Conservation (phyloP, 2,113 vertebrate species). For the Puntigrus tetrazona region DNA sequence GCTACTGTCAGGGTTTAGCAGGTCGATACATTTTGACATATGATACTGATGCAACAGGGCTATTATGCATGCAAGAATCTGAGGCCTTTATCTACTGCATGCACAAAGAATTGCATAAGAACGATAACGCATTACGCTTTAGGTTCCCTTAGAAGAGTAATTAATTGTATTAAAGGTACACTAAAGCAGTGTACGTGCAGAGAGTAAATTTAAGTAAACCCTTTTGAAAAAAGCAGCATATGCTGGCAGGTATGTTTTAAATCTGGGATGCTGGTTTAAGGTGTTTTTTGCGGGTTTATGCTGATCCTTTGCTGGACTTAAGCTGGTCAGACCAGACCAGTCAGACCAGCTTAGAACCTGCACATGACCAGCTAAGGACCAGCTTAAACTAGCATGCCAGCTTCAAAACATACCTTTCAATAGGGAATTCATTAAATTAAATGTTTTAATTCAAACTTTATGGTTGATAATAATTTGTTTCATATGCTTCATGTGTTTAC, state of each 20-base stretch:
- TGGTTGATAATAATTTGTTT: not conserved
- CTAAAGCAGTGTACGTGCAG: not conserved
- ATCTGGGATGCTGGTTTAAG: no score
- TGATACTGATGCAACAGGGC: not conserved
- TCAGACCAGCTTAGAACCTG: no score
- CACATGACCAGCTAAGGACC: no score
- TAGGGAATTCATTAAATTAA: not conserved
- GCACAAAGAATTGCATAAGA: not conserved
- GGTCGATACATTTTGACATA: not conserved
- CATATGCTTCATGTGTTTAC: not conserved
- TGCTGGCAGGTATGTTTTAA: no score
- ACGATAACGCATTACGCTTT: not conserved
- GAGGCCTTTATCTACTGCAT: not conserved
- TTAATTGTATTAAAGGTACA: not conserved
- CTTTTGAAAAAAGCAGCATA: no score
- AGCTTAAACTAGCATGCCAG: no score
- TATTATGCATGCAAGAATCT: not conserved
- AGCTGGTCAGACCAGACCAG: no score
- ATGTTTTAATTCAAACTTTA: not conserved
- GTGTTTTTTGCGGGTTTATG: no score
- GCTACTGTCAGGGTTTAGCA: not conserved
- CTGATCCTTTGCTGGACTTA: no score
- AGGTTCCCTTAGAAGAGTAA: not conserved
- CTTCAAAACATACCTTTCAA: no score
- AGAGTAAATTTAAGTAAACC: no score